Evolutionary conservation across 2,113 vertebrate species (phyloP), one percentile per base, ranked within the genome.

Genomic region (Pelecanoides urinatrix): DNA sequence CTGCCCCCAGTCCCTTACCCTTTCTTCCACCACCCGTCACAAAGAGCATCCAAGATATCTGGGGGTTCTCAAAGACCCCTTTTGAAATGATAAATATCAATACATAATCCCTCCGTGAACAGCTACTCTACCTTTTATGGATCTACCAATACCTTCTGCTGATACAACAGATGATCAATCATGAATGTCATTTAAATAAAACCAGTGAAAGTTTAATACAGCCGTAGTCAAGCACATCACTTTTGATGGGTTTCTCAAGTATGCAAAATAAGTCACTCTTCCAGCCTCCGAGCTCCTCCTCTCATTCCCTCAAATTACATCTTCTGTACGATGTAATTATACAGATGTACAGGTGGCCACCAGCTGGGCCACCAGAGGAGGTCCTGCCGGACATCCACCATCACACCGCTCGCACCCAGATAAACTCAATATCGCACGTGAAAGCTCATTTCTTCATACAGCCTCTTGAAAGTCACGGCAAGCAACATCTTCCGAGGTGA

Each of bases 391-490:
- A 25, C 13, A 15, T 5, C 75, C 45, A 47, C n/a, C 63, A 40
- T 40, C 40, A 47, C 49, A 11, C 17, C 0, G 5, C 10, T 34
- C 5, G 2, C 56, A 16, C 25, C 63, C 9, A 16, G 59, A 45
- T 7, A 34, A 86, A n/a, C 32, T 63, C 61, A 63, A 22, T 17
- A n/a, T 9, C 1, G 0, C 25, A 4, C 0, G 2, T 30, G 15
- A 23, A 36, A 76, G 18, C 27, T 72, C 62, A 19, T 49, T 74
- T 45, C 70, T 50, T n/a, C 78, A 29, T 0, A 7, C 21, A 72
- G 19, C 22, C n/a, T 77, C 73, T 10, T 50, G 49, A 65, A 42
- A 1, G 0, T 34, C 30, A 26, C 0, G 0, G 44, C 29, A 61
- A 61, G 26, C 20, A 44, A 10, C 47, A 17, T 4, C 47, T n/a